Evolutionary conservation across 2,797 vertebrate species (phyloP), one percentile per base, ranked within the genome.

Genomic region (Clarias fuscus): DNA sequence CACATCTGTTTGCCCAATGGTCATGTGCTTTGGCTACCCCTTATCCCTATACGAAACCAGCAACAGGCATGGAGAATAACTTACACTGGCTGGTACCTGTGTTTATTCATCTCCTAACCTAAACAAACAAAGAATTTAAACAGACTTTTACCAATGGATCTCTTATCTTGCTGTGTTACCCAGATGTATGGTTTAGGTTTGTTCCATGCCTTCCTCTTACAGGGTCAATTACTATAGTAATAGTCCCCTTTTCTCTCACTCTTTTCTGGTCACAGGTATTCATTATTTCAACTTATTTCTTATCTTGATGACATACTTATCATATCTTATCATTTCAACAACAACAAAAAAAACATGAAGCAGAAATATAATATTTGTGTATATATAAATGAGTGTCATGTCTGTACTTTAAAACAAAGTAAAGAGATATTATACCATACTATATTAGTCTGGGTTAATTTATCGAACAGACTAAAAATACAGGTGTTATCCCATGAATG

Each of bases 41-140:
- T 48, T 6, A 53, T 3, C 48, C 84, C 65, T 67, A 88, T 67
- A 82, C 86, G 62, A 87, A 89, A 88, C 81, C 85, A 77, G 84
- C 83, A 87, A 82, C 88, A 85, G 84, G 83, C 85, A 73, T 91
- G 89, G 87, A 90, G 88, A 89, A 86, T 90, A 82, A 75, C 84
- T 85, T 88, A 84, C 87, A 87, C 90, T 93, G 92, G 92, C 91
- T 85, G 89, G 70, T 84, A 88, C 85, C 78, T 13, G 64, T 62
- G 78, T 82, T 89, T 76, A 85, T 84, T 73, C 24, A 86, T 91
- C 76, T 90, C 91, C 93, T 93, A 92, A 93, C 91, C 85, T 89
- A 67, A 93, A 92, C 88, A 88, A 91, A 93, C 88, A 89, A 91
- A 93, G 92, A 92, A 94, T 94, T 93, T 95, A 93, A 94, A 94